These are phyloP conservation scores for Penaeus japonicus DNA, from an alignment of 1,140 invertebrate genomes.

Conservation along the genomic window DNA sequence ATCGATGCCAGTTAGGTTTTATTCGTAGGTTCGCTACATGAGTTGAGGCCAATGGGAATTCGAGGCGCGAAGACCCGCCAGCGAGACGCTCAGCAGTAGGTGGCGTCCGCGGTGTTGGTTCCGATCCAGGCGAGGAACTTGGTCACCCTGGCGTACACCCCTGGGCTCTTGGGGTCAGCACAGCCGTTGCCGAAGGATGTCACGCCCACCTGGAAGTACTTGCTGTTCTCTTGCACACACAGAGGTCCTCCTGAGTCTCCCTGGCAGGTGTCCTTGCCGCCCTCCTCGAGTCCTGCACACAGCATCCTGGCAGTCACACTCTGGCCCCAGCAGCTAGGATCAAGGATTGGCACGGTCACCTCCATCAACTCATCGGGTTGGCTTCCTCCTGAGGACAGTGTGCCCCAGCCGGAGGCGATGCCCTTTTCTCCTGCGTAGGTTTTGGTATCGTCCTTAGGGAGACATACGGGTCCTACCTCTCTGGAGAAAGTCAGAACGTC, in stretches of 20 bases:
- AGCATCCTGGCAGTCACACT: constrained; percentile 87
- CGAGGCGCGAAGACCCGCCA: no score
- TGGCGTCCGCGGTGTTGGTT: constrained; percentile 4
- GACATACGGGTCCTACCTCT: neutral
- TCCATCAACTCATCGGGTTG: constrained; percentile 25
- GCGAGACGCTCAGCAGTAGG: neutral
- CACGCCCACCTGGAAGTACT: constrained; percentile 29
- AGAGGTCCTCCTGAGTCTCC: constrained; percentile 61
- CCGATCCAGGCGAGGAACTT: constrained; percentile 62
- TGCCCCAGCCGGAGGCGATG: constrained; percentile 22
- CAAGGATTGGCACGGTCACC: constrained; percentile 23
- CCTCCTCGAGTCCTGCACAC: constrained; percentile 80
- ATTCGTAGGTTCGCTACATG: no score
- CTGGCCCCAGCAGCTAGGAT: constrained; percentile 58
- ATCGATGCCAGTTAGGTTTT: no score
- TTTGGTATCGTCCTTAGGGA: neutral
- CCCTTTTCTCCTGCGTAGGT: neutral
- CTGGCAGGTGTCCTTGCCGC: constrained; percentile 79
- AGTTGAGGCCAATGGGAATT: no score
- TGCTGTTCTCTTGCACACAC: constrained; percentile 6
- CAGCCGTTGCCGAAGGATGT: constrained; percentile 52
- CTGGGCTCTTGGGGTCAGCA: constrained; percentile 60
- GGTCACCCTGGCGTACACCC: constrained; percentile 64
- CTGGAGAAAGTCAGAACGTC: neutral
- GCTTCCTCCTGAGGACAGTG: neutral